Conservation (phyloP, 2,797 vertebrate species). For the Diplodus puntazzo region DNA sequence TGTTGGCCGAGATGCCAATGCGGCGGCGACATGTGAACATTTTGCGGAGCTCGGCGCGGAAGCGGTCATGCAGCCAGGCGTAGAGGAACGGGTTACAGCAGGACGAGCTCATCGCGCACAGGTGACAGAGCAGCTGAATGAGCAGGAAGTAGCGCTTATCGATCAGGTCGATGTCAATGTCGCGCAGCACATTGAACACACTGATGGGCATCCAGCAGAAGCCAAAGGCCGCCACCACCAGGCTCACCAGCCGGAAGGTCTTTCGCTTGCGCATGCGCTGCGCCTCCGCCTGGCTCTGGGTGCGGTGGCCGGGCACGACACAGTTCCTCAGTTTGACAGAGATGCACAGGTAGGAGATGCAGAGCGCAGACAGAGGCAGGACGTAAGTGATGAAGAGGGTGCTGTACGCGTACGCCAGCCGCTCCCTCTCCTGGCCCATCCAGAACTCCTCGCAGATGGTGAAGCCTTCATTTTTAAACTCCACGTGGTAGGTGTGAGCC, state of each 20-base stretch:
- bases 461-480: slow-evolving; percentile 90
- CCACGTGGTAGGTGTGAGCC: slow-evolving; percentile 92
- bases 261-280: slow-evolving; percentile 90
- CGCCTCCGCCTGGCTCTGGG: slow-evolving; percentile 87
- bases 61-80: slow-evolving; percentile 92
- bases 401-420: slow-evolving; percentile 89
- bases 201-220: slow-evolving; percentile 93
- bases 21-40: slow-evolving; percentile 88
- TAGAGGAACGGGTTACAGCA: slow-evolving; percentile 94
- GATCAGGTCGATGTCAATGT: slow-evolving; percentile 90
- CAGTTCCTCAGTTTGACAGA: slow-evolving; percentile 90
- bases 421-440: slow-evolving; percentile 87
- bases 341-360: slow-evolving; percentile 91
- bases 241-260: slow-evolving; percentile 88
- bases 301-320: slow-evolving; percentile 89
- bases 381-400: slow-evolving; percentile 91
- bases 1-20: slow-evolving; percentile 85
- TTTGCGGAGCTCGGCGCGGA: slow-evolving; percentile 88
- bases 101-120: slow-evolving; percentile 92
- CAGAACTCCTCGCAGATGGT: slow-evolving; percentile 94
- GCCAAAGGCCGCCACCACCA: slow-evolving; percentile 90
- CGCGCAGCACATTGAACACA: slow-evolving; percentile 91
- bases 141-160: slow-evolving; percentile 91
- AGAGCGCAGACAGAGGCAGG: slow-evolving; percentile 89
- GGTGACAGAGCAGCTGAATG: slow-evolving; percentile 91